Percentiles rank a stretch among this genome's conserved stretches.
phyloP scores from a whole-genome alignment of 2,797 vertebrate species.

The Crenichthys baileyi region DNA sequence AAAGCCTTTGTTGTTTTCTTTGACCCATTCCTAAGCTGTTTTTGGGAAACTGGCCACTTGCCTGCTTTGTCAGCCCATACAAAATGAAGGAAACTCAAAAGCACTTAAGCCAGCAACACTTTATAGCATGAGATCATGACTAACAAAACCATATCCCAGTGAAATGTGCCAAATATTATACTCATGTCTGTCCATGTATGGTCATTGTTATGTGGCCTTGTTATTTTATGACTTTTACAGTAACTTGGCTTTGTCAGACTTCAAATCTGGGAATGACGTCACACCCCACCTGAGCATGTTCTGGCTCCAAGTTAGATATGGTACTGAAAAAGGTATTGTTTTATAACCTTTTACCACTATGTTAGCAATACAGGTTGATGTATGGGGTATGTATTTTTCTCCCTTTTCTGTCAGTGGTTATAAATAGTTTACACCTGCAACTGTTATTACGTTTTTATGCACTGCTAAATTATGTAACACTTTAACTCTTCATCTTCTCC shows the following conservation, averaged over 20 bases:
- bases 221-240: too few relatives aligned
- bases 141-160: neutral
- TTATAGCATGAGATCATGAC: neutral
- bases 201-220: neutral
- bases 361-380: too few relatives aligned
- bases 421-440: neutral
- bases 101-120: neutral
- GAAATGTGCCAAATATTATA: neutral
- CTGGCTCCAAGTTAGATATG: neutral
- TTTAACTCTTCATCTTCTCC: neutral
- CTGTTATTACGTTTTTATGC: neutral
- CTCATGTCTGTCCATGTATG: neutral
- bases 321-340: too few relatives aligned
- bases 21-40: neutral
- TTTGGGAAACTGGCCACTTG: neutral
- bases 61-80: neutral
- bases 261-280: neutral
- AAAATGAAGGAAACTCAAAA: neutral
- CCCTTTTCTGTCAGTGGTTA: neutral
- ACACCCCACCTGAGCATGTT: neutral
- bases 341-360: too few relatives aligned
- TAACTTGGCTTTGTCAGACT: too few relatives aligned
- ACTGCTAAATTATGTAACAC: neutral
- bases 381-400: too few relatives aligned
- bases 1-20: neutral